Evolutionary conservation across 1,140 invertebrate species (phyloP), one percentile per base, ranked within the genome.

Genomic region (Procambarus clarkii): DNA sequence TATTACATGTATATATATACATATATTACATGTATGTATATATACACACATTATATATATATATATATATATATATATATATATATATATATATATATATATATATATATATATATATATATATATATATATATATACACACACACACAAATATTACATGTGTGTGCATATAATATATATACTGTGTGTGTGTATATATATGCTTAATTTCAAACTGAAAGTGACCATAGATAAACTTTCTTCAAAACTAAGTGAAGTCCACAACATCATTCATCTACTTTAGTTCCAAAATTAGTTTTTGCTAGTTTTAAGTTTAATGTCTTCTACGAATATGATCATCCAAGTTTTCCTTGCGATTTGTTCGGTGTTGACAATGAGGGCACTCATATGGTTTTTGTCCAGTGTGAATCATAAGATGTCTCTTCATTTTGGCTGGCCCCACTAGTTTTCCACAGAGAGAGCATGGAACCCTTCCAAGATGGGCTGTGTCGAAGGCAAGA

Each of bases 361-460:
- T 80, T 85, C 88, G 81, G 82, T 91, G 88, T 34, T 91, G 82
- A 79, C 88, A 91, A 76, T 91, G 88, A 24, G 88, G 88, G 77
- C 88, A 91, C 34, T 78, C 88, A 79, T 71, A 91, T 45, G 88
- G 88, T 69, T 91, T 91, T 91, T 91, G 88, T 34, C 88, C 88
- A 77, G 88, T 91, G 88, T 91, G 88, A 82, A 91, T 91, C 60
- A 91, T 79, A 64, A 85, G 88, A 79, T 91, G 88, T 76, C 88
- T 85, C 88, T 91, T 91, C 88, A 91, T 91, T 91, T 91, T 91
- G 88, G 88, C 82, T 50, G 50, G 81, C 44, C 88, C 60, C 82
- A 91, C 88, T 81, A 91, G 88, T 78, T 91, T 91, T 45, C 88
- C 88, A 91, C 88, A 91, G 44, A 91, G 88, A 64, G 88, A 85